Conservation (phyloP, 2,113 vertebrate species). For the Sinocyclocheilus anophthalmus region DNA sequence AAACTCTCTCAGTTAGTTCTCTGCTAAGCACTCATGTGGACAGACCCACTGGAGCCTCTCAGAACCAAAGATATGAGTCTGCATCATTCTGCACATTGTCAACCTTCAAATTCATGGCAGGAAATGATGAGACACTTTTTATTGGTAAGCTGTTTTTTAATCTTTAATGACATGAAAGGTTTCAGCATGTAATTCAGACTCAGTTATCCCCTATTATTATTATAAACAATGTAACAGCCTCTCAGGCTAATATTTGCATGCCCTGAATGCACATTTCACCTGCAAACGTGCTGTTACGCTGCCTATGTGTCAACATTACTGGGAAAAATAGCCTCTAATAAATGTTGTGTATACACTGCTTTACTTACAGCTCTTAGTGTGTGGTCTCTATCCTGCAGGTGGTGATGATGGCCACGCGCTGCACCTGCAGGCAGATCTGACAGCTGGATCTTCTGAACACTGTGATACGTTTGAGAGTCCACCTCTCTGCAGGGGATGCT, state of each 20-base stretch:
- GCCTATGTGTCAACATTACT: conserved; percentile 6
- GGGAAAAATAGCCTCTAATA: not conserved
- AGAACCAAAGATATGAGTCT: conserved; percentile 69
- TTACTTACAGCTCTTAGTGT: not conserved
- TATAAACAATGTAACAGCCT: not conserved
- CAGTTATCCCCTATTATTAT: conserved; percentile 23
- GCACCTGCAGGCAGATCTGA: conserved; percentile 72
- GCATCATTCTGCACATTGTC: conserved; percentile 29
- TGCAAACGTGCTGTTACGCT: not conserved
- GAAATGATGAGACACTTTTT: conserved; percentile 64
- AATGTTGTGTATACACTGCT: conserved; percentile 1
- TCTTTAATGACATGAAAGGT: not conserved
- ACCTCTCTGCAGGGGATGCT: conserved; percentile 80
- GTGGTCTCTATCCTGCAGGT: conserved; percentile 65
- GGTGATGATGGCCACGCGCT: conserved; percentile 82
- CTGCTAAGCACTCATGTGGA: conserved; percentile 21
- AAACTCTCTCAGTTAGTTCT: conserved; percentile 2
- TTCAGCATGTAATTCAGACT: conserved; percentile 7
- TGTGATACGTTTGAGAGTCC: conserved; percentile 84
- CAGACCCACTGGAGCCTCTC: conserved; percentile 54
- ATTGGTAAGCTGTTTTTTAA: conserved; percentile 72
- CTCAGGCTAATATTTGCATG: not conserved
- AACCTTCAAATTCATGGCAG: conserved; percentile 81
- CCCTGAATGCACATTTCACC: not conserved
- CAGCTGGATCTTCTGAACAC: conserved; percentile 72